These are phyloP conservation scores for Neofelis nebulosa DNA, from an alignment of 2,113 vertebrate species.

Conservation along the genomic window DNA sequence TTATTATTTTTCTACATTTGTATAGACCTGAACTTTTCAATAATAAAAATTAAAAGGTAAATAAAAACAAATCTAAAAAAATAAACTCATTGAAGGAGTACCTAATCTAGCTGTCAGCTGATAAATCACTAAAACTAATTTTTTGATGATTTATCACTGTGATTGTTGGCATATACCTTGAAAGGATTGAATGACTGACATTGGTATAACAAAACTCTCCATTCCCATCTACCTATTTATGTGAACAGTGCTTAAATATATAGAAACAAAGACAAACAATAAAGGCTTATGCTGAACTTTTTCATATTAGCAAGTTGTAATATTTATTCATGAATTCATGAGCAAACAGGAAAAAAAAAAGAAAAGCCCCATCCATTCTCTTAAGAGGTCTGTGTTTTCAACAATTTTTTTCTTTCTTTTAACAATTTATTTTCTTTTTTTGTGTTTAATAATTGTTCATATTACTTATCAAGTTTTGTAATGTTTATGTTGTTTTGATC, in stretches of 20 bases:
- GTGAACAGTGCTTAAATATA: not conserved
- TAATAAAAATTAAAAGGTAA: not conserved
- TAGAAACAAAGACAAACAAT: not conserved
- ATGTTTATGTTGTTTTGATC: not conserved
- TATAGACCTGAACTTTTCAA: not conserved
- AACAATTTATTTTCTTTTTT: not conserved
- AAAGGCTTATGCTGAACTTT: not conserved
- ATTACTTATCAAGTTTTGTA: not conserved
- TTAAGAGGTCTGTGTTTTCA: not conserved
- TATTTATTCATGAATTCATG: not conserved
- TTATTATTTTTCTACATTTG: not conserved
- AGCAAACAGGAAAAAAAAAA: not conserved
- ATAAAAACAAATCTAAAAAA: not conserved
- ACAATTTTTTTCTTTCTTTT: not conserved
- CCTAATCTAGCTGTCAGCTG: not conserved
- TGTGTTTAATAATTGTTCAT: not conserved
- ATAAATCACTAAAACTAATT: not conserved
- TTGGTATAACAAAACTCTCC: not conserved
- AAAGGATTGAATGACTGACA: not conserved
- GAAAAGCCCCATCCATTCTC: not conserved
- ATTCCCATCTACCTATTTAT: not conserved
- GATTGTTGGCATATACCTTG: not conserved
- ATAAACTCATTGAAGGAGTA: not conserved
- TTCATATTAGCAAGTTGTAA: not conserved
- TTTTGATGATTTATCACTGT: not conserved